Evolutionary conservation across 2,797 vertebrate genomes (phyloP).

Genomic region (Pygocentrus nattereri): DNA sequence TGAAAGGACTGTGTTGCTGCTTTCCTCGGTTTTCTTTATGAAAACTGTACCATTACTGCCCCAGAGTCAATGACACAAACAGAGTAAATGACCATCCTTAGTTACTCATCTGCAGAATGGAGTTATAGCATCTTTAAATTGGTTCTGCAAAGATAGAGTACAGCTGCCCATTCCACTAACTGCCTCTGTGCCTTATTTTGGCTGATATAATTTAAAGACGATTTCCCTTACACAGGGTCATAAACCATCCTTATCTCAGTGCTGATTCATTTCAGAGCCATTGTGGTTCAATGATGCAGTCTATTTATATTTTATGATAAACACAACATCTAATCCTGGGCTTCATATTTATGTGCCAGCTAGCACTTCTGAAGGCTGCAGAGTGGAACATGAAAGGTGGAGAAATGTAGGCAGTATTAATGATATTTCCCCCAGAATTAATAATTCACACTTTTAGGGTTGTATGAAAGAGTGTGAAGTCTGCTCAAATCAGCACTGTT

Average conservation of each 20-base stretch:
- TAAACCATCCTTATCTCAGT: slow-evolving; percentile 21
- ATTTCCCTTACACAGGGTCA: slow-evolving; percentile 24
- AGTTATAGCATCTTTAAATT: slow-evolving; percentile 19
- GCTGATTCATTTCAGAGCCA: slow-evolving; percentile 34
- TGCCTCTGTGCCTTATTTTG: slow-evolving; percentile 15
- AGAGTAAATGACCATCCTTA: slow-evolving; percentile 1
- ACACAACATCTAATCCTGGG: slow-evolving; percentile 26
- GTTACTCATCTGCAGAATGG: slow-evolving; percentile 10
- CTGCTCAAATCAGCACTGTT: slow-evolving; percentile 52
- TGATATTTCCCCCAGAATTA: slow-evolving; percentile 57
- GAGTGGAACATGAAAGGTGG: slow-evolving; percentile 12
- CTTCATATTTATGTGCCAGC: slow-evolving; percentile 18
- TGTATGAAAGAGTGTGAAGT: slow-evolving; percentile 64
- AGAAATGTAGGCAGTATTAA: slow-evolving; percentile 20
- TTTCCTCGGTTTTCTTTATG: neutral
- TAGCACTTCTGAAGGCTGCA: slow-evolving; percentile 10
- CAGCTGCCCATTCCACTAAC: neutral
- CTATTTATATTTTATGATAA: slow-evolving; percentile 37
- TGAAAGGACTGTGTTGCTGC: neutral
- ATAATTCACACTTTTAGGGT: slow-evolving; percentile 70
- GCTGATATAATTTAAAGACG: slow-evolving; percentile 20
- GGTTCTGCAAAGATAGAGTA: neutral
- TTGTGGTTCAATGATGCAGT: slow-evolving; percentile 37
- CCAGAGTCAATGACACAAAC: slow-evolving; percentile 12
- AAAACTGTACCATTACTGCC: neutral